Conservation (phyloP, 1,140 invertebrate genomes). For the Brachionus angularis region DNA sequence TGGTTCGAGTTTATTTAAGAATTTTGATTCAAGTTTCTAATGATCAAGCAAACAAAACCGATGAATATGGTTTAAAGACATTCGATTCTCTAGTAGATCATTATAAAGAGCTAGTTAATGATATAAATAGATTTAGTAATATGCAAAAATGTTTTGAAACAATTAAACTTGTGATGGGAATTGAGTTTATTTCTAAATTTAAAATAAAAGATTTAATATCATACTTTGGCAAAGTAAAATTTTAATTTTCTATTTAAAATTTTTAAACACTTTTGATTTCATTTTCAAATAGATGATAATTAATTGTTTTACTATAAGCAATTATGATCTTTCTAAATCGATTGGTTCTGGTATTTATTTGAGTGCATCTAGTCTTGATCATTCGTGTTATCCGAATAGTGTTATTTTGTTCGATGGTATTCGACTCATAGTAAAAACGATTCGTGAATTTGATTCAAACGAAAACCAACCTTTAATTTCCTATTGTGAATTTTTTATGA, state of each 20-base stretch:
- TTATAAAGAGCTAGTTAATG: slow-evolving; percentile 27
- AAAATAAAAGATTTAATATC: slow-evolving; percentile 7
- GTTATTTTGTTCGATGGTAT: slow-evolving; percentile 18
- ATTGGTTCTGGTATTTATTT: slow-evolving; percentile 37
- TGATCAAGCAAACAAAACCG: not conserved
- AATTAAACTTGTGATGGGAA: slow-evolving; percentile 17
- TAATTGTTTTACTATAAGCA: not conserved
- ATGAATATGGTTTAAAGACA: not conserved
- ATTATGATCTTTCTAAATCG: slow-evolving; percentile 26
- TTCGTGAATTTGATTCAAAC: slow-evolving; percentile 1
- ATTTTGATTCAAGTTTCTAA: not conserved
- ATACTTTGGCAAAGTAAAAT: not conserved
- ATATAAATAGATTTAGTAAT: not conserved
- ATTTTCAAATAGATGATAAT: not conserved
- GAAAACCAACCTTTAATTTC: slow-evolving; percentile 17
- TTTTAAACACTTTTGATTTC: not conserved
- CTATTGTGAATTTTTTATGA: slow-evolving; percentile 11
- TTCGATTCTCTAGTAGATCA: slow-evolving; percentile 25
- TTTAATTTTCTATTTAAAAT: not conserved
- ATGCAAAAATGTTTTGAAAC: slow-evolving; percentile 16
- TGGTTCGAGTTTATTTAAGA: slow-evolving; percentile 17
- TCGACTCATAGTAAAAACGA: not conserved
- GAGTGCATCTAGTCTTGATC: slow-evolving; percentile 17
- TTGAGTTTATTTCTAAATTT: slow-evolving; percentile 22
- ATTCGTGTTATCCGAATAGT: slow-evolving; percentile 35